phyloP scores from a whole-genome alignment of 2,113 vertebrate genomes.

The Brachypteracias leptosomus region DNA sequence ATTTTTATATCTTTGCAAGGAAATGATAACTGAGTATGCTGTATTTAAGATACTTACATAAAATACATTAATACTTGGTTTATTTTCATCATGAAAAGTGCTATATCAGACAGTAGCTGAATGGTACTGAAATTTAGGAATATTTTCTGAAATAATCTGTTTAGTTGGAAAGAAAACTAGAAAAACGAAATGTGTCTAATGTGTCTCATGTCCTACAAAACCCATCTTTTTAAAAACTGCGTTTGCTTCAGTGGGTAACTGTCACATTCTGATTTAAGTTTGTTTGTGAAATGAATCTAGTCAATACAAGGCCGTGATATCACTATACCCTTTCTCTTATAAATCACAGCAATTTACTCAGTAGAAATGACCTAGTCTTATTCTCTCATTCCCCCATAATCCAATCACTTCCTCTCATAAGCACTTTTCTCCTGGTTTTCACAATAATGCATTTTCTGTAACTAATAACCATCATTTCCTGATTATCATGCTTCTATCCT shows the following conservation, averaged over 20 bases:
- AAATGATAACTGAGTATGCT: background rate
- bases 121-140: background rate
- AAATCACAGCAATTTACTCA: constrained; percentile 97
- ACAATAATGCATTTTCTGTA: constrained; percentile 99
- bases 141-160: background rate
- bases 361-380: constrained; percentile 79
- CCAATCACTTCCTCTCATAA: constrained; percentile 94
- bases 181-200: background rate
- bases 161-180: background rate
- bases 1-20: background rate
- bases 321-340: constrained; percentile 86
- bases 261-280: constrained; percentile 86
- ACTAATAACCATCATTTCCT: constrained; percentile 99
- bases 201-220: background rate
- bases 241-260: constrained; percentile 75
- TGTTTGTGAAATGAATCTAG: constrained; percentile 90
- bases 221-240: constrained; percentile 64
- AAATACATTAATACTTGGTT: background rate
- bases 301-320: constrained; percentile 78
- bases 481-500: constrained; percentile 99
- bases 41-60: background rate
- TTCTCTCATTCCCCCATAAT: constrained; percentile 86
- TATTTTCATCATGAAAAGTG: background rate
- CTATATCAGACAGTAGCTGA: background rate
- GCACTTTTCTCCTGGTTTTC: constrained; percentile 84